Base-by-base conservation (phyloP, 1,140 invertebrate genomes). In the Pygmarrhopalites habei region DNA sequence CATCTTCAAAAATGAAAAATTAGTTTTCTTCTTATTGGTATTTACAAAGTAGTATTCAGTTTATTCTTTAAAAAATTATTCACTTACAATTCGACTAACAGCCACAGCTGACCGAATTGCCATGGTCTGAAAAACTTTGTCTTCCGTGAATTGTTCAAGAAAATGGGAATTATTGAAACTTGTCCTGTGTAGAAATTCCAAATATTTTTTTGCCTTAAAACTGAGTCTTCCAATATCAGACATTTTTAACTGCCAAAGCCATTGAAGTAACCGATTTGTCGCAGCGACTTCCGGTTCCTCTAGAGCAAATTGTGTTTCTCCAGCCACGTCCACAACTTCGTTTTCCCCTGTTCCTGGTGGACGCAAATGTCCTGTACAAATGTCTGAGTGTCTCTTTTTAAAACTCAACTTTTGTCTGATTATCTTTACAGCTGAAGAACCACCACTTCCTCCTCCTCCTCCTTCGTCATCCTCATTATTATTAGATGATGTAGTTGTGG, bases 221-320 rank as follows among this genome's bases (percentile, higher is more conserved):
- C 66, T 68, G 1, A 71, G 51, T 25, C 69, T 19, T 15, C 69
- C 69, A 28, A 71, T 68, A 58, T 66, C 58, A n/a, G 69, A 71
- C 26, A 56, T 68, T 26, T 64, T 43, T 0, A 71, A 35, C 23
- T 71, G 66, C 69, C 69, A 71, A 2, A 71, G 64, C 69, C 69
- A 71, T 32, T 64, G 58, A 1, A 71, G 51, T 19, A 71, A 41
- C 51, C 69, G 56, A 35, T 71, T 59, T 19, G 69, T 71, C 3
- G 69, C 64, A 1, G 69, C 69, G 0, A 53, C 59, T 52, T 68
- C 69, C 1, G 66, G 66, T 17, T 71, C 66, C 51, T 71, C 69
- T 39, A 71, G 4, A 1, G 66, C 66, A 25, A 71, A 60, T 19
- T 60, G 58, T 12, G 59, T 60, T 51, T 62, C 62, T 17, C 32